Evolutionary conservation across 2,888 invertebrate species (phyloP).

Genomic region (Mantis religiosa): DNA sequence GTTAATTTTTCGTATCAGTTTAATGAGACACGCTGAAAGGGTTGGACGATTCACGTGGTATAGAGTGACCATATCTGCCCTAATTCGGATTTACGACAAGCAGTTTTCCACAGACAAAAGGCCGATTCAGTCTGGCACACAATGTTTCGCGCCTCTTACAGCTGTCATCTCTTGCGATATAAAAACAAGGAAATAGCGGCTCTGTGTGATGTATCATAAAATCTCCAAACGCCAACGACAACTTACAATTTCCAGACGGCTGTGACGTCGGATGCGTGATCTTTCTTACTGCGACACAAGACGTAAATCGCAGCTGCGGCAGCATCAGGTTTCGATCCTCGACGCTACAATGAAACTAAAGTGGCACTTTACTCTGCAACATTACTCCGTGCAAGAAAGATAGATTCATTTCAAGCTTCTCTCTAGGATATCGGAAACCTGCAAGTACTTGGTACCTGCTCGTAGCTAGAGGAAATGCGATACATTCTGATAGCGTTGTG

Average conservation of each 20-base stretch:
- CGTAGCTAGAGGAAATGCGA: no score
- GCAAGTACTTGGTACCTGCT: no score
- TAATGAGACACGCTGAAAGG: no score
- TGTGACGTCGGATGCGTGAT: not conserved
- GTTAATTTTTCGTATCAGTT: no score
- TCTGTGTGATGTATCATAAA: not conserved
- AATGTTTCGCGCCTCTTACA: not conserved
- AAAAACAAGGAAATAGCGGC: not conserved
- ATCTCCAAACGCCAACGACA: not conserved
- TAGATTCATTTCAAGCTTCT: not conserved
- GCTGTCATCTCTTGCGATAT: not conserved
- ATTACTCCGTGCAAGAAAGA: not conserved
- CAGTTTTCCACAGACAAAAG: no score
- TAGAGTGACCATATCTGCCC: no score
- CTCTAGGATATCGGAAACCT: not conserved
- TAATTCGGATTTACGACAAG: no score
- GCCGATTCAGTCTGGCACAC: not conserved
- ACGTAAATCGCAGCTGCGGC: not conserved
- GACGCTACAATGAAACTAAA: not conserved
- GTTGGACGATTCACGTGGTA: no score
- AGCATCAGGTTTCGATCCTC: not conserved
- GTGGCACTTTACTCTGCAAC: not conserved
- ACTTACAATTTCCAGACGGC: not conserved
- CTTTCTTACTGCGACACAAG: not conserved
- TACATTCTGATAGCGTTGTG: no score